phyloP scores from a whole-genome alignment of 2,113 vertebrate genomes.

The Emberiza fucata region DNA sequence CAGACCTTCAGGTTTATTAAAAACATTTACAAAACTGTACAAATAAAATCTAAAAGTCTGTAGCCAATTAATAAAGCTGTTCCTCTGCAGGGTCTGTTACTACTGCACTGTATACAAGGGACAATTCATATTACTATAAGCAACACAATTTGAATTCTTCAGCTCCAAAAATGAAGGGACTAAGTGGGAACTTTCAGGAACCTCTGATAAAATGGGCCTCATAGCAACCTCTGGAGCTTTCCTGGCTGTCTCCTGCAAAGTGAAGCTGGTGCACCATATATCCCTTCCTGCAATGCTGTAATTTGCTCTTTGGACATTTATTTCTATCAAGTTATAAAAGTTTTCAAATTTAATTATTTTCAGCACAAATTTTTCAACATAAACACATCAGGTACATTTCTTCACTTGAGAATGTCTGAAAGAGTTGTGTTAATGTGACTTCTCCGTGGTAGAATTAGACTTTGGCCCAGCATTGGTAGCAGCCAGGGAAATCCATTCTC shows the following conservation, averaged over 20 bases:
- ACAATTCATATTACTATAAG: background rate
- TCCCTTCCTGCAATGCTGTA: background rate
- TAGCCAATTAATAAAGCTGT: background rate
- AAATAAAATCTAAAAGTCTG: background rate
- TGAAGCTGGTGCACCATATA: background rate
- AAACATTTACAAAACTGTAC: background rate
- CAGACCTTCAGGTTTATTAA: background rate
- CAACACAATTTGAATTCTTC: background rate
- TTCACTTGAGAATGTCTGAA: background rate
- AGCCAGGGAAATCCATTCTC: slow-evolving; percentile 19
- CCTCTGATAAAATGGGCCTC: background rate
- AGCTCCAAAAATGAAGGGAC: background rate
- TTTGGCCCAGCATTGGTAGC: background rate
- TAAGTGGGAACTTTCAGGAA: background rate
- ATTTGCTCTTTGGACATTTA: background rate
- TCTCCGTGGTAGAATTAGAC: background rate
- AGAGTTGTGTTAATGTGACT: background rate
- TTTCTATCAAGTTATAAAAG: background rate
- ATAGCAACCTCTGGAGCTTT: background rate
- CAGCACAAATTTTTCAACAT: background rate
- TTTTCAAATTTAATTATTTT: background rate
- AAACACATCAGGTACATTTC: background rate
- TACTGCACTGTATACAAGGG: background rate
- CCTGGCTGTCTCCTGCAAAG: background rate
- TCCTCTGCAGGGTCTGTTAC: background rate